Evolutionary conservation across 2,797 vertebrate species (phyloP).

Genomic region (Eptatretus atami): DNA sequence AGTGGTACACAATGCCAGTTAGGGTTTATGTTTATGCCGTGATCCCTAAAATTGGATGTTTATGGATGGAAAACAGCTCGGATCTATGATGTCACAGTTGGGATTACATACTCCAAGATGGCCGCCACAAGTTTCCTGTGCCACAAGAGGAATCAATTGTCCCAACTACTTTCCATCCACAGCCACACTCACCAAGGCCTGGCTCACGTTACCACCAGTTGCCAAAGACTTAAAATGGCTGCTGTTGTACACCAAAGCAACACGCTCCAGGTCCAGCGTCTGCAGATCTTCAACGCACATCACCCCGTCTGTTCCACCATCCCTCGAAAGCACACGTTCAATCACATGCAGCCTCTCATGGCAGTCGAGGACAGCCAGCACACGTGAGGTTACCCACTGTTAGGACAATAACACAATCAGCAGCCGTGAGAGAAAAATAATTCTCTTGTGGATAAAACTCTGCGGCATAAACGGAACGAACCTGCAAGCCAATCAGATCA

Average conservation of each 20-base stretch:
- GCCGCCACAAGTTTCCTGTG: too few relatives aligned
- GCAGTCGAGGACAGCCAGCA: conserved; percentile 58
- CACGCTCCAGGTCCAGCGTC: conserved; percentile 51
- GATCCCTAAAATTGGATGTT: too few relatives aligned
- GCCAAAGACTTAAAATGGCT: conserved; percentile 88
- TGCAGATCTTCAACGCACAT: conserved; percentile 30
- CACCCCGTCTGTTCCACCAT: too few relatives aligned
- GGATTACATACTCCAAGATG: too few relatives aligned
- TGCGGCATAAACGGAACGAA: conserved; percentile 20
- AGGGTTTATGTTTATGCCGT: too few relatives aligned
- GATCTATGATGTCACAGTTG: too few relatives aligned
- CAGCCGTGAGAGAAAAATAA: neutral
- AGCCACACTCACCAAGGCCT: conserved; percentile 40
- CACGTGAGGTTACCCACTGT: conserved; percentile 76
- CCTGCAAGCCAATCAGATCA: conserved; percentile 72
- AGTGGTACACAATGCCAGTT: too few relatives aligned
- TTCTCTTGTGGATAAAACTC: neutral
- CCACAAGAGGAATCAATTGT: too few relatives aligned
- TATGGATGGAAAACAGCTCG: too few relatives aligned
- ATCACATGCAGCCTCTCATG: conserved; percentile 61
- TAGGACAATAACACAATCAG: neutral
- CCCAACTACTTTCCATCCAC: too few relatives aligned
- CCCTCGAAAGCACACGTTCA: conserved; percentile 40
- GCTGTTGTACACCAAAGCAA: conserved; percentile 80
- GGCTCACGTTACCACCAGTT: conserved; percentile 77